Evolutionary conservation across 2,113 vertebrate species (phyloP), one percentile per base, ranked within the genome.

Genomic region (Gadus chalcogrammus): DNA sequence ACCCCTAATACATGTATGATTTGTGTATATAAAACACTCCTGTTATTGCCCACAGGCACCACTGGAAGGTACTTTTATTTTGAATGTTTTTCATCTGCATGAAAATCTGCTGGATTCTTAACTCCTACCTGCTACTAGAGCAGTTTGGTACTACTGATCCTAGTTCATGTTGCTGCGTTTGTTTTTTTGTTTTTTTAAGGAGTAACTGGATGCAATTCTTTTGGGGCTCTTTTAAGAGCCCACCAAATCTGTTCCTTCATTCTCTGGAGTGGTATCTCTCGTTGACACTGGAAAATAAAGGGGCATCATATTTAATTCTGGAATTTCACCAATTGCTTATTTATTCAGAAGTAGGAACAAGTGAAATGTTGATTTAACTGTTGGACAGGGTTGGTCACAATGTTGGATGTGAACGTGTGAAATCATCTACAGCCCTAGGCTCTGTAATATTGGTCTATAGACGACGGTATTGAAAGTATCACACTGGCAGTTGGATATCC

Each of bases 261-360:
- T 70, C 76, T 78, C 73, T 56, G 38, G 61, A 65, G 31, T 59
- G 78, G 58, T 72, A 68, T 72, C 79, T 82, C 71, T 48, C 70
- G 71, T 73, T 69, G 65, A 89, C 89, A 90, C 88, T 89, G 89
- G 89, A 89, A 87, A 73, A 85, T 79, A 78, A 70, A 2, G 64
- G 56, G 74, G 69, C 71, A 20, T 79, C 60, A 13, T 75, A 66
- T 73, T 18, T 20, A 17, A 59, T 68, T 53, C 72, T 72, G 61
- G 61, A 65, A 84, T 68, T 55, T 83, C 72, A 79, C 81, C 78
- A 12, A 63, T 6, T 65, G 74, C 61, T 75, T 48, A 17, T 86
- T 78, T 71, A 64, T 78, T 77, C 63, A 74, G 75, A 75, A 60
- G 9, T 48, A 48, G 42, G 16, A 58, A 16, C 9, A 58, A 6